A percentile compares a stretch with the other conserved stretches of the same genome.
Evolutionary conservation across 2,113 vertebrate genomes (phyloP).

Genomic region (Myocastor coypus): DNA sequence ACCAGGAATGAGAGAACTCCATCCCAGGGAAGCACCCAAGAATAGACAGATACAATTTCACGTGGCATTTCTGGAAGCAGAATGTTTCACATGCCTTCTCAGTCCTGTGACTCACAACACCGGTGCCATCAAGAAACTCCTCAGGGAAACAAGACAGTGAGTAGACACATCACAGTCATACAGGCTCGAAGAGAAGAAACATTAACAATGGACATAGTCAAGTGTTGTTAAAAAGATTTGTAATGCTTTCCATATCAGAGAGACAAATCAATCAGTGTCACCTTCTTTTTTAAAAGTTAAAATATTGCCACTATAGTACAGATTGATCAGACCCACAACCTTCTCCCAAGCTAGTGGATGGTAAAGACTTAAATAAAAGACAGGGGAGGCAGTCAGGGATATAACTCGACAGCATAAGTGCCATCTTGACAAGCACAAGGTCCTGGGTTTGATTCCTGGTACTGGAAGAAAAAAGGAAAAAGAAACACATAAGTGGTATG

Average conservation of each 20-base stretch:
- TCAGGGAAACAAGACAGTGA: background rate
- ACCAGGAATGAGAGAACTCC: background rate
- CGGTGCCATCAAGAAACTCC: background rate
- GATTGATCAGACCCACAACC: too few species aligned
- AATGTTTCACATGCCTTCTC: background rate
- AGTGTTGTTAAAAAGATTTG: conserved; percentile 11
- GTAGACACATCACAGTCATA: background rate
- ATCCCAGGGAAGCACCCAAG: background rate
- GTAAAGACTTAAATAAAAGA: too few species aligned
- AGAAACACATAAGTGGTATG: too few species aligned
- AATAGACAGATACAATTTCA: background rate
- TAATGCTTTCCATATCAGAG: background rate
- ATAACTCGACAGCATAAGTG: too few species aligned
- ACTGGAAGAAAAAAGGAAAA: too few species aligned
- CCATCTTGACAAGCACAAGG: too few species aligned
- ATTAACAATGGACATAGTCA: background rate
- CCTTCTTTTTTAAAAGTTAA: conserved; percentile 7
- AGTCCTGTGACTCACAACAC: background rate
- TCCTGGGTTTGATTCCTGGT: too few species aligned
- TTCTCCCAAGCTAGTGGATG: too few species aligned
- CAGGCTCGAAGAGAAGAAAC: background rate
- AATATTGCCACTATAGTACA: background rate
- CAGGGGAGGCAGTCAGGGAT: too few species aligned
- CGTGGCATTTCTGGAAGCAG: background rate
- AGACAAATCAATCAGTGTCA: conserved; percentile 38